Evolutionary conservation across 1,140 invertebrate species (phyloP).

Genomic region (Drosophila parabipectinata): DNA sequence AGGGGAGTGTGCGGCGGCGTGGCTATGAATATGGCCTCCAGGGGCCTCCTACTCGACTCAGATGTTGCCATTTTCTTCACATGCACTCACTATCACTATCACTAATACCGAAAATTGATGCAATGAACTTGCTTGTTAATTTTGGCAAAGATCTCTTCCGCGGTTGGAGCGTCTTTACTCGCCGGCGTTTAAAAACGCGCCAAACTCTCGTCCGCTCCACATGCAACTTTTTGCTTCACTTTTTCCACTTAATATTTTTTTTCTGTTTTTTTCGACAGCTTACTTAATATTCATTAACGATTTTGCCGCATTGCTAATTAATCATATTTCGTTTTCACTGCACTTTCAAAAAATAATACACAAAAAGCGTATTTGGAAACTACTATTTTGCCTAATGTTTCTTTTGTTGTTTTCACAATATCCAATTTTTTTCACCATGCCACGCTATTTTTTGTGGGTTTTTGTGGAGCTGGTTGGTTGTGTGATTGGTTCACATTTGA

Average conservation of each 20-base stretch:
- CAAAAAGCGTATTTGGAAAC: slow-evolving; percentile 58
- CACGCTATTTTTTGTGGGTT: slow-evolving; percentile 51
- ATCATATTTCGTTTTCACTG: slow-evolving; percentile 82
- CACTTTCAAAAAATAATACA: slow-evolving; percentile 70
- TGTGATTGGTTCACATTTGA: slow-evolving; percentile 66
- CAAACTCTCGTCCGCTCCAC: slow-evolving; percentile 49
- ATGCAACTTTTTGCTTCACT: slow-evolving; percentile 53
- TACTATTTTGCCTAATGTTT: slow-evolving; percentile 67
- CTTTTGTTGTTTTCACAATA: slow-evolving; percentile 69
- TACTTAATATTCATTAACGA: slow-evolving; percentile 64
- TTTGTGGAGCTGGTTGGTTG: slow-evolving; percentile 25
- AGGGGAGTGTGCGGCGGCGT: slow-evolving; percentile 57
- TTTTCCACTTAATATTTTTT: slow-evolving; percentile 19
- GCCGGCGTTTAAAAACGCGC: slow-evolving; percentile 60
- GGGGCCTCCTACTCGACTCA: slow-evolving; percentile 44
- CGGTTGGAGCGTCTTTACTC: slow-evolving; percentile 54
- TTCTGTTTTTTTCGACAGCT: slow-evolving; percentile 17
- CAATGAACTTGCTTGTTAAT: slow-evolving; percentile 60
- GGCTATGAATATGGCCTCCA: slow-evolving; percentile 71
- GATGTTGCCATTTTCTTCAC: slow-evolving; percentile 51
- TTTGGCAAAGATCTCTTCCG: slow-evolving; percentile 18
- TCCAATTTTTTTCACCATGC: slow-evolving; percentile 30
- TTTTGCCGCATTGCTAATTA: slow-evolving; percentile 74
- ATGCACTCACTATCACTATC: slow-evolving; percentile 17
- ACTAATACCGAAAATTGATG: slow-evolving; percentile 54